Conservation (phyloP, 2,888 invertebrate genomes). For the Hydrotaea cyrtoneurina region DNA sequence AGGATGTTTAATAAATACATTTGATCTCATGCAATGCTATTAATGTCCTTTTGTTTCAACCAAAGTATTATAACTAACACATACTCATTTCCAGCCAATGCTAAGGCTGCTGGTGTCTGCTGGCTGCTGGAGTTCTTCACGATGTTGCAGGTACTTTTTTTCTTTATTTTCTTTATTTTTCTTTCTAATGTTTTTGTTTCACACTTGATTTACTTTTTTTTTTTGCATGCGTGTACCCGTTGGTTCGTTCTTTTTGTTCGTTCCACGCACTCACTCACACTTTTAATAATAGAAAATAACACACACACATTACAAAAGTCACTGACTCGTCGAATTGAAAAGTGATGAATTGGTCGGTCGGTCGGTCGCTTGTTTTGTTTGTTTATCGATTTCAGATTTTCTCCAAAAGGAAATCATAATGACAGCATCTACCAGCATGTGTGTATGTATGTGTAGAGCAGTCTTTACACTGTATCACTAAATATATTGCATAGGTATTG, state of each 20-base stretch:
- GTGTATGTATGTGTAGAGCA: constrained; percentile 11
- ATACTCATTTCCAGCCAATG: constrained; percentile 13
- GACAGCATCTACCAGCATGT: neutral
- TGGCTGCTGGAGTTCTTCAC: neutral
- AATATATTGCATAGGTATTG: neutral
- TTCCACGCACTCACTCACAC: constrained; percentile 10
- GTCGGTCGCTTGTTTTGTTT: neutral
- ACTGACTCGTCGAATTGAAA: too few relatives aligned
- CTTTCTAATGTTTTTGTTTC: neutral
- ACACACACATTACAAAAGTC: too few relatives aligned
- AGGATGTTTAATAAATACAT: neutral
- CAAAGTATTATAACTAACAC: neutral
- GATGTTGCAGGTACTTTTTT: neutral
- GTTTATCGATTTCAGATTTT: constrained; percentile 19
- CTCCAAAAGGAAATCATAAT: neutral
- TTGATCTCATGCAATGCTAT: too few relatives aligned
- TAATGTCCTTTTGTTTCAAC: too few relatives aligned
- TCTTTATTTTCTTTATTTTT: too few relatives aligned
- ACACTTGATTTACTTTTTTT: too few relatives aligned
- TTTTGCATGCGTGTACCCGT: too few relatives aligned
- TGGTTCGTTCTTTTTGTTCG: neutral
- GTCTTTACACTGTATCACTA: too few relatives aligned
- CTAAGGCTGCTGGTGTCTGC: neutral
- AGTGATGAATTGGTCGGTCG: too few relatives aligned
- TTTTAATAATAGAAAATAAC: neutral